Evolutionary conservation across 2,797 vertebrate species (phyloP), one percentile per base, ranked within the genome.

Genomic region (Gila robusta): DNA sequence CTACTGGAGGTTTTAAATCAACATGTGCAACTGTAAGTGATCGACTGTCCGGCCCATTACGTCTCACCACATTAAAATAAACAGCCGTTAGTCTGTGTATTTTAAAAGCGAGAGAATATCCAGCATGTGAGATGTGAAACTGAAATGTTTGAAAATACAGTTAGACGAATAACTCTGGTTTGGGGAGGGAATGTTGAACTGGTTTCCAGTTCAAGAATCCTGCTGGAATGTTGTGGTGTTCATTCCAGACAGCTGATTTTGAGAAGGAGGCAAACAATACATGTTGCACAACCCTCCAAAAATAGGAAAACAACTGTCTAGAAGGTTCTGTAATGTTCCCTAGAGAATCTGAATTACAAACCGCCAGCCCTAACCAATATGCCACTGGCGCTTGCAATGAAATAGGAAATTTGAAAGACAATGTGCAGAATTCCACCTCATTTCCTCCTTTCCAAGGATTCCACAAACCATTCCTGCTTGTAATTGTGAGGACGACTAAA

Each of bases 321-420:
- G 49, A 81, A 72, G n/a, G 71, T 62, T 67, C 67, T 49, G 23
- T 78, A 80, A 82, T 23, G 17, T 23, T 21, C 21, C 66, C 64
- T 9, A 39, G 62, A 66, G 41, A 49, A 39, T 59, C 44, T 41
- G 44, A 76, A 35, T 47, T 83, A 35, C 78, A 85, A 32, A 70
- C 69, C 10, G 0, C 17, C 5, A 84, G 21, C 56, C 35, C 1
- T 66, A 23, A 79, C 37, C 56, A 66, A 54, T 23, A 28, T 6
- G 12, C 47, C 21, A 74, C 9, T 62, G 19, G 52, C 23, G 28
- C 69, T 26, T 70, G 14, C 19, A 77, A 54, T 54, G 71, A 84
- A 84, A 86, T 41, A 81, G 86, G 85, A 91, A 86, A 83, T 76
- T 41, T 66, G 64, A 59, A 86, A 32, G 39, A 87, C 81, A 89